Base-by-base conservation (phyloP, 1,140 invertebrate genomes). In the Trichogramma pretiosum region DNA sequence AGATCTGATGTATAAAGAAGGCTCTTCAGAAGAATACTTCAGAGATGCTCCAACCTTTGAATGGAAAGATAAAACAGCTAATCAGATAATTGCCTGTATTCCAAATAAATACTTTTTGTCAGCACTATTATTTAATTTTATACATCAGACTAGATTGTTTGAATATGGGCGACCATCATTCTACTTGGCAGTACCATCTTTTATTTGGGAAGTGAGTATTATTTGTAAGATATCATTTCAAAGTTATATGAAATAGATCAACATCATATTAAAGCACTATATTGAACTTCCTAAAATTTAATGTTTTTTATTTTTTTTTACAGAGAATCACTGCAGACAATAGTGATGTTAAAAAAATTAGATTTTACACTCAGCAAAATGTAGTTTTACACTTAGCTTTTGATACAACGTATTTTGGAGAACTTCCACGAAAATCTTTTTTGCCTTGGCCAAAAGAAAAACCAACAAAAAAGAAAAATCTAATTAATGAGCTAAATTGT, bases 341-440 rank as follows among this genome's bases (percentile, higher is more conserved):
- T 5, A 17, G 16, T 19, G 1, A n/a, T 33, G 16, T 3, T 19
- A 10, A 14, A 28, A 35, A 30, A 16, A 1, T 9, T 3, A 9
- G 32, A 43, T 36, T 28, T 38, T 52, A 52, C 11, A 21, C 14
- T 13, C 45, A 21, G 13, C 38, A n/a, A 16, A 30, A 17, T 19
- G 24, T 63, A 3, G 41, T 65, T 13, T 60, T 67, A 46, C 48
- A 63, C 43, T 34, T 45, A 8, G 39, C 67, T 28, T 69, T 70
- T 50, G 19, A 67, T 36, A 58, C 37, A 21, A 35, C 59, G 38
- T 3, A 51, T 8, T 39, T 67, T 30, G 68, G 61, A 9, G 18
- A 22, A 23, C 5, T 70, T 11, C 40, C 59, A 2, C 60, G 62
- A 30, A 38, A 56, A 14, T 46, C 50, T 17, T 67, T 64, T 42